phyloP scores from a whole-genome alignment of 2,113 vertebrate genomes.

The Cavia aperea region DNA sequence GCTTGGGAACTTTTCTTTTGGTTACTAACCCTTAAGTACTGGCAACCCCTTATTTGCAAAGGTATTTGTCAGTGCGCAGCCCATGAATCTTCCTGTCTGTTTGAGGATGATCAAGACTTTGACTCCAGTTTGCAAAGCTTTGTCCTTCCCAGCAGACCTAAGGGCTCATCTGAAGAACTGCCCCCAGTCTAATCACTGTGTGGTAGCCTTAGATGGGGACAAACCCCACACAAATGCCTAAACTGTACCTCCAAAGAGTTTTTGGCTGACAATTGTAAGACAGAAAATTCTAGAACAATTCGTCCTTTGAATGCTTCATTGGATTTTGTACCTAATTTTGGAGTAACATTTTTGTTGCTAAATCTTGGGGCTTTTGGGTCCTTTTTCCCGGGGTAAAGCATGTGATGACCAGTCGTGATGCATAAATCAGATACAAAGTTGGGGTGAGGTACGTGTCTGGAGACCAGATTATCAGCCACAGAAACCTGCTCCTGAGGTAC shows the following conservation, averaged over 20 bases:
- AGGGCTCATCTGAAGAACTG: neutral
- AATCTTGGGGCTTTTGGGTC: neutral
- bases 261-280: neutral
- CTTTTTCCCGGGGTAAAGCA: neutral
- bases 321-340: neutral
- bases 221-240: neutral
- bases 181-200: neutral
- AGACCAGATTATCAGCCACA: constrained; percentile 64
- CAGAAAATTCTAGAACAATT: neutral
- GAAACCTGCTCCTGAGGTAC: constrained; percentile 53
- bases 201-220: neutral
- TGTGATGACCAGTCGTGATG: neutral
- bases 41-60: neutral
- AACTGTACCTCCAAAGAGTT: neutral
- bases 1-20: constrained; percentile 47
- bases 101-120: neutral
- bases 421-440: constrained; percentile 4
- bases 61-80: constrained; percentile 16
- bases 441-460: constrained; percentile 29
- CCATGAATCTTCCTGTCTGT: constrained; percentile 31
- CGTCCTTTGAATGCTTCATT: neutral
- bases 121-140: constrained; percentile 4
- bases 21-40: constrained; percentile 25
- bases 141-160: neutral
- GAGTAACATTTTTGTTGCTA: neutral